These are phyloP conservation scores for Cynaeus angustus DNA, from an alignment of 2,888 invertebrate species.

Conservation along the genomic window DNA sequence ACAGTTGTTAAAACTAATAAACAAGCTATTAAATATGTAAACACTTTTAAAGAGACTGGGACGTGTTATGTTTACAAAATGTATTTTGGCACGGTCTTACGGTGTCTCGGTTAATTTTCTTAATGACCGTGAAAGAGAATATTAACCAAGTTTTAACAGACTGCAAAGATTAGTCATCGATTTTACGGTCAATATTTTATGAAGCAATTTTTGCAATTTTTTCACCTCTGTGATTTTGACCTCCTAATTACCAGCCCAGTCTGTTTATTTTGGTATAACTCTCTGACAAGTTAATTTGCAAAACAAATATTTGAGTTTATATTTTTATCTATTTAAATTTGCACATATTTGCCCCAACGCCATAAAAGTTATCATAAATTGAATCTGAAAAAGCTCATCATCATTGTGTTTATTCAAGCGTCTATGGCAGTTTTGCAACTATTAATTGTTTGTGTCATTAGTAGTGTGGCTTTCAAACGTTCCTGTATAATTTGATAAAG, in stretches of 20 bases:
- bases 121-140: no score
- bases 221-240: background rate
- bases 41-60: no score
- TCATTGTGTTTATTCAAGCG: background rate
- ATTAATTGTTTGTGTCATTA: background rate
- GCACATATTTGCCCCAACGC: background rate
- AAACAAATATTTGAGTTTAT: background rate
- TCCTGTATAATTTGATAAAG: constrained; percentile 25
- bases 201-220: no score
- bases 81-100: no score
- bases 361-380: background rate
- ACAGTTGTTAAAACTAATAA: no score
- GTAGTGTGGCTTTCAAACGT: constrained; percentile 5
- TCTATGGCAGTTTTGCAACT: background rate
- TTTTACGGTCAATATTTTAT: no score
- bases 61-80: no score
- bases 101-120: no score
- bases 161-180: no score
- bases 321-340: background rate
- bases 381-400: background rate
- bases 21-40: no score
- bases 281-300: background rate
- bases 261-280: background rate
- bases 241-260: no score
- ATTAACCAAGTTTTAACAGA: no score